Conservation (phyloP, 1,140 invertebrate species). For the Neoseiulus cucumeris region DNA sequence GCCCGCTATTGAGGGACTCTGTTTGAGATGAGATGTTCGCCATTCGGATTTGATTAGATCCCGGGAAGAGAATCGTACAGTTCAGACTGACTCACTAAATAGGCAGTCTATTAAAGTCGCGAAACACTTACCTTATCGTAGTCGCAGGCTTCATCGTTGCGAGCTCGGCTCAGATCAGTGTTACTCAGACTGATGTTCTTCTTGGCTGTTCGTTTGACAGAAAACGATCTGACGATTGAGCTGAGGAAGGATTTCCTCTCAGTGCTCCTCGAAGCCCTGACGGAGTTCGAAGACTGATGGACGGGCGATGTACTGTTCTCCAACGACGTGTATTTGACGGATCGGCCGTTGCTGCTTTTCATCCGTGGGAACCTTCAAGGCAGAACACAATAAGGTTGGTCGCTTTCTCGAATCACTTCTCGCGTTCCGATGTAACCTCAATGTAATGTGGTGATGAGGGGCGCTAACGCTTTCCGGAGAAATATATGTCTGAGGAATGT, state of each 20-base stretch:
- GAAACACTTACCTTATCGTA: neutral
- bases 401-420: too few species aligned
- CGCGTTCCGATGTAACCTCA: too few species aligned
- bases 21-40: too few species aligned
- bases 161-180: neutral
- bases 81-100: too few species aligned
- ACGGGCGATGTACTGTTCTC: neutral
- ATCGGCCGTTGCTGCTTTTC: neutral
- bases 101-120: too few species aligned
- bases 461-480: too few species aligned
- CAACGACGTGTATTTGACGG: neutral
- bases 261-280: neutral
- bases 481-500: too few species aligned
- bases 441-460: too few species aligned
- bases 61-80: too few species aligned
- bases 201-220: neutral
- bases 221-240: conserved; percentile 6
- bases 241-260: neutral
- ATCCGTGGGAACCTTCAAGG: neutral
- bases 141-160: conserved; percentile 8
- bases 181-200: conserved; percentile 9
- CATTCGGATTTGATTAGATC: too few species aligned
- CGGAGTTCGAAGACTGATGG: neutral
- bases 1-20: too few species aligned
- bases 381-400: too few species aligned